A percentile compares a stretch with the other conserved stretches of the same genome.
Evolutionary conservation across 1,140 invertebrate genomes (phyloP).

Genomic region (Akabosia matsudoensis): DNA sequence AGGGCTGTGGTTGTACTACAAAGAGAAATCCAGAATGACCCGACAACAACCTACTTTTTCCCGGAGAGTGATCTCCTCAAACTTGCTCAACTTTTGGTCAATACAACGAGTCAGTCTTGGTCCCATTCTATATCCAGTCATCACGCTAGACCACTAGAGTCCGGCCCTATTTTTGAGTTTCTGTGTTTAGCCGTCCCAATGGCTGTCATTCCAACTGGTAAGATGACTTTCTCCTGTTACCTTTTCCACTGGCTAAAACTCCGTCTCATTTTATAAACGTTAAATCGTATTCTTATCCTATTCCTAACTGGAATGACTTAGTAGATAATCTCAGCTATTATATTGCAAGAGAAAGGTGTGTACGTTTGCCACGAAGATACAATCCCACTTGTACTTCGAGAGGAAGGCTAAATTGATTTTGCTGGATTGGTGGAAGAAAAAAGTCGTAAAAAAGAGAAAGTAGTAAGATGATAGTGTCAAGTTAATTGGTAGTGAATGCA

Average conservation of each 20-base stretch:
- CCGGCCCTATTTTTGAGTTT: slow-evolving; percentile 45
- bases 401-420: background rate
- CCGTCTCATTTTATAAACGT: no score
- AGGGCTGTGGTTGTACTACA: slow-evolving; percentile 29
- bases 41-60: slow-evolving; percentile 40
- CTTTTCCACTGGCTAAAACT: no score
- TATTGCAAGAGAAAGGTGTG: no score
- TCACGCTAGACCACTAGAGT: slow-evolving; percentile 32
- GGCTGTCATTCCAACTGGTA: slow-evolving; percentile 46
- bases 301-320: no score
- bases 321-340: no score
- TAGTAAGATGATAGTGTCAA: background rate
- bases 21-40: slow-evolving; percentile 35
- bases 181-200: slow-evolving; percentile 44
- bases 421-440: background rate
- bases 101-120: slow-evolving; percentile 19
- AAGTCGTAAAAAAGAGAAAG: background rate
- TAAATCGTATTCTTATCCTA: no score
- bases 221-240: no score
- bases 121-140: slow-evolving; percentile 6
- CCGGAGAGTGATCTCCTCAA: slow-evolving; percentile 31
- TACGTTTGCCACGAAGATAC: no score
- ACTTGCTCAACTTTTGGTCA: slow-evolving; percentile 38
- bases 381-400: background rate
- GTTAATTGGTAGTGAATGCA: background rate